phyloP scores from a whole-genome alignment of 2,797 vertebrate genomes.

The Pelochelys cantorii region DNA sequence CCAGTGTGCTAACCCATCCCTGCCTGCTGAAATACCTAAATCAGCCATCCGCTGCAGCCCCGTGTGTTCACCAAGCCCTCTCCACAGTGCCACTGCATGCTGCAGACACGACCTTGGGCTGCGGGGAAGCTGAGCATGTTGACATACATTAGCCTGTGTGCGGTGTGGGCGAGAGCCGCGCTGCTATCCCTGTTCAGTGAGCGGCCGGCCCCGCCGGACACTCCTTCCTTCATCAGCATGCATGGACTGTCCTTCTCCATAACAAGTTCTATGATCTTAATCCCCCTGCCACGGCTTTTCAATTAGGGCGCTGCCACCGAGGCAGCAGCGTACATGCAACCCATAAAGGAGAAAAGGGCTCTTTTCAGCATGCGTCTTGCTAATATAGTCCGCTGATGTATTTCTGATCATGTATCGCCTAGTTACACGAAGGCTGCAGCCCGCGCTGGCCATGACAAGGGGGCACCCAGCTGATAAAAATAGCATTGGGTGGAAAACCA shows the following conservation, averaged over 20 bases:
- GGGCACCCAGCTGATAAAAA: slow-evolving; percentile 58
- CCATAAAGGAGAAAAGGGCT: background rate
- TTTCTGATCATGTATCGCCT: slow-evolving; percentile 55
- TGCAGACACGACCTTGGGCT: background rate
- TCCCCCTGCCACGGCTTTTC: slow-evolving; percentile 44
- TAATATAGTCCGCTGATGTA: slow-evolving; percentile 58
- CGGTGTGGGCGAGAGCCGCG: accelerated
- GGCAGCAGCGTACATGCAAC: slow-evolving; percentile 43
- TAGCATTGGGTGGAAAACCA: slow-evolving; percentile 51
- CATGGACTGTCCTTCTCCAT: accelerated
- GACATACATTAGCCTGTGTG: background rate
- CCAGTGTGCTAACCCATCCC: background rate
- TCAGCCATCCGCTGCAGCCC: background rate
- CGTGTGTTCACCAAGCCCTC: background rate
- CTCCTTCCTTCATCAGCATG: slow-evolving; percentile 46
- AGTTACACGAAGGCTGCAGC: slow-evolving; percentile 34
- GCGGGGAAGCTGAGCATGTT: background rate
- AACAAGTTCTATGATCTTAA: slow-evolving; percentile 44
- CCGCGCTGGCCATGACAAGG: slow-evolving; percentile 66
- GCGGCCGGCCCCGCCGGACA: background rate
- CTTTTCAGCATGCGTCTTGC: slow-evolving; percentile 34
- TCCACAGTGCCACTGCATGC: accelerated
- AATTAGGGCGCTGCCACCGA: slow-evolving; percentile 54
- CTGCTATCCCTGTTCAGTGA: accelerated
- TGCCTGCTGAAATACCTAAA: background rate